A percentile compares a stretch with the other conserved stretches of the same genome.
Evolutionary conservation across 2,888 invertebrate species (phyloP).

Genomic region (Galeruca laticollis): DNA sequence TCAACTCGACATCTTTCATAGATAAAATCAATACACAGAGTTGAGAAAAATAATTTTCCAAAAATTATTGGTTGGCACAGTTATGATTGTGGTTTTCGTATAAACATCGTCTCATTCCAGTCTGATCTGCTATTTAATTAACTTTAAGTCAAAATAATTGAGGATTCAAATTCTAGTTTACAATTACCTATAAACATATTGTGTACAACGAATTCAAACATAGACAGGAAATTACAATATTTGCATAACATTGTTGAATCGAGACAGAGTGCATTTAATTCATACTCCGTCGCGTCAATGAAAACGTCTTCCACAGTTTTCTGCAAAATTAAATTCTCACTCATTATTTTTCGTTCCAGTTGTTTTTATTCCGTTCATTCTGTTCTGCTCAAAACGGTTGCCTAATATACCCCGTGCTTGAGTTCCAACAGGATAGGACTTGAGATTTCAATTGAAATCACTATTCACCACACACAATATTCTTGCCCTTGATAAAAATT

Average conservation of each 20-base stretch:
- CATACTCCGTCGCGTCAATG: constrained; percentile 44
- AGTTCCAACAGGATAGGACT: not conserved
- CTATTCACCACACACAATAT: no score
- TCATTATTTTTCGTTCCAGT: constrained; percentile 43
- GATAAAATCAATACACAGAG: no score
- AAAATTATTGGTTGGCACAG: no score
- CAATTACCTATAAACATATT: not conserved
- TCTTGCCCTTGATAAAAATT: no score
- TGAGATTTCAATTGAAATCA: no score
- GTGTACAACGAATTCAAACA: not conserved
- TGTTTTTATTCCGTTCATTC: constrained; percentile 34
- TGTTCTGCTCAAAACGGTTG: constrained; percentile 14
- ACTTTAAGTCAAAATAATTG: no score
- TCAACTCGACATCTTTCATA: no score
- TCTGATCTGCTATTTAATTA: no score
- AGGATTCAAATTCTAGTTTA: not conserved
- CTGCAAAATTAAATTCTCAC: constrained; percentile 48
- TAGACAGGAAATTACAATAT: constrained; percentile 1
- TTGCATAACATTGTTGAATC: not conserved
- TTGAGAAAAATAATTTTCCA: no score
- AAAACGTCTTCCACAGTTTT: constrained; percentile 49
- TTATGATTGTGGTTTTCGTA: no score
- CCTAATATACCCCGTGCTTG: constrained; percentile 12
- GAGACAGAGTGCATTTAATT: constrained; percentile 32
- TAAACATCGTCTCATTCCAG: no score